phyloP scores from a whole-genome alignment of 2,797 vertebrate genomes.

The Mormyrops attenuatus region DNA sequence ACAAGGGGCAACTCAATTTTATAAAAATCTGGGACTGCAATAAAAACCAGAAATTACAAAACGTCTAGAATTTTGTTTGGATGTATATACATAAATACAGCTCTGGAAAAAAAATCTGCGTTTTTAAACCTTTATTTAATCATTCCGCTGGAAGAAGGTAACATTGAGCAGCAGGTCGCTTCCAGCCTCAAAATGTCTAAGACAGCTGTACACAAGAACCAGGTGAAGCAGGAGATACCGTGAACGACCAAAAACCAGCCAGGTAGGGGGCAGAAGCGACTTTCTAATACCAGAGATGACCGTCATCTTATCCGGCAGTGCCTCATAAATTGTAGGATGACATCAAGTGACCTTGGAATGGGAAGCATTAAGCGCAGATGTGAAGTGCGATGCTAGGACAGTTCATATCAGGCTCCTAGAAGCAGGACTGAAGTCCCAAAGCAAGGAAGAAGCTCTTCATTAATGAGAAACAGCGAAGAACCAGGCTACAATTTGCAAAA shows the following conservation, averaged over 20 bases:
- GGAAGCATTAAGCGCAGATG: no score
- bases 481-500: neutral
- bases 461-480: neutral
- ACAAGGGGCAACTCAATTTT: neutral
- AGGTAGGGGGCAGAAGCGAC: neutral
- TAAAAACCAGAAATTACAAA: no score
- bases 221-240: neutral
- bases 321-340: no score
- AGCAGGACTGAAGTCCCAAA: neutral
- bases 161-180: neutral
- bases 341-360: no score
- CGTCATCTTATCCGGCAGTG: no score
- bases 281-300: no score
- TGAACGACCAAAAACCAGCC: no score
- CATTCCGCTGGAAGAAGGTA: neutral
- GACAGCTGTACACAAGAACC: no score
- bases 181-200: neutral
- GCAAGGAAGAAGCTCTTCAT: neutral
- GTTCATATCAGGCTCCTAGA: neutral
- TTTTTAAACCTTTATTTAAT: neutral
- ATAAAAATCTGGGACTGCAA: neutral
- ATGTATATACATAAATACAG: neutral
- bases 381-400: neutral
- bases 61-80: no score
- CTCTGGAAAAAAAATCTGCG: neutral